Conservation (phyloP, 2,797 vertebrate genomes). For the Calcarius lapponicus region DNA sequence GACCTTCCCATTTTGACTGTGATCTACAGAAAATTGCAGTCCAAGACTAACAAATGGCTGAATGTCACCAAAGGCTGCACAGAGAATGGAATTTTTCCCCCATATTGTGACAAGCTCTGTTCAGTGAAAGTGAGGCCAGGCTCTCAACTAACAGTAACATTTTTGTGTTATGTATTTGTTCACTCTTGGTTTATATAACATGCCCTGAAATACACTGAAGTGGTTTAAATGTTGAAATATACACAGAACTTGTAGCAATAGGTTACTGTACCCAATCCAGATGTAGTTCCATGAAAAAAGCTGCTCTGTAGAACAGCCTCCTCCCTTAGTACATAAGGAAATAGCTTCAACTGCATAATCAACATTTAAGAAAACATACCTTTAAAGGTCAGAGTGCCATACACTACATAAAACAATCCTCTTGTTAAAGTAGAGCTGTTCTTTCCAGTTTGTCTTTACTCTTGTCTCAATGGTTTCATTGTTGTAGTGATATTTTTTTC, state of each 20-base stretch:
- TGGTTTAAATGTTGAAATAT: slow-evolving; percentile 2
- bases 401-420: not conserved
- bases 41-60: not conserved
- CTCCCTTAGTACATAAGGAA: slow-evolving; percentile 60
- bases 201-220: not conserved
- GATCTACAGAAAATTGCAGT: not conserved
- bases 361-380: not conserved
- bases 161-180: not conserved
- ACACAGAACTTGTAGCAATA: not conserved
- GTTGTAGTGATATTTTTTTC: not conserved
- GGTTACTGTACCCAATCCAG: not conserved
- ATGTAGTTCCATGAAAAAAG: not conserved
- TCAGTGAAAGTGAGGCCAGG: not conserved
- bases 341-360: not conserved
- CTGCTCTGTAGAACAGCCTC: not conserved
- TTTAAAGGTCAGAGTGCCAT: slow-evolving; percentile 30
- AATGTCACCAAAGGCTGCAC: not conserved
- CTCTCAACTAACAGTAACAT: not conserved
- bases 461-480: slow-evolving; percentile 5
- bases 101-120: not conserved
- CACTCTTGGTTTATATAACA: slow-evolving; percentile 5
- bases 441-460: not conserved
- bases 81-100: not conserved
- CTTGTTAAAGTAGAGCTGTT: not conserved
- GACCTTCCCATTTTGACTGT: not conserved